Base-by-base conservation (phyloP, 2,888 invertebrate species). In the Fabriciana adippe region DNA sequence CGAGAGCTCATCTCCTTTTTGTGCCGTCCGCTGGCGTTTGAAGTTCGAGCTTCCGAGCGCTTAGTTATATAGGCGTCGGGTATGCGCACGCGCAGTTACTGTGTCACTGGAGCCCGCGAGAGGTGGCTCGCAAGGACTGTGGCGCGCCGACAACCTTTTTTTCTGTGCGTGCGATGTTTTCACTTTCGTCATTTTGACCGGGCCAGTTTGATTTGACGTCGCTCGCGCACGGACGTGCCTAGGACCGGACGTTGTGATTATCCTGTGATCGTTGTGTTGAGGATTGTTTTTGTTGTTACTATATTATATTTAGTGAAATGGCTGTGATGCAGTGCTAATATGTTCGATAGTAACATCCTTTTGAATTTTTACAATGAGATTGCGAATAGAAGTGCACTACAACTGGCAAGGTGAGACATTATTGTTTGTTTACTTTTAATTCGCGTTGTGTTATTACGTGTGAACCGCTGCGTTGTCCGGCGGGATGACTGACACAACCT, bases 121-220 rank as follows among this genome's bases (percentile, higher is more conserved):
- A 90, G 89, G 89, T 85, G 89, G 89, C 88, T 89, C 87, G 89
- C 92, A 92, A 91, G 92, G 91, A 92, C 90, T 87, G 90, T 85
- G 81, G 83, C 86, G 87, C 86, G 87, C 88, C 80, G 81, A 79
- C 86, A 87, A 88, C 89, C 89, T 90, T 92, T 92, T 89, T 92
- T 90, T 91, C 88, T 90, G 89, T 81, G 82, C 91, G 92, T 91
- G 91, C 90, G 90, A 90, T 90, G 92, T 92, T 91, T 92, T 92
- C 92, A 92, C 92, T 92, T 92, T 92, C 91, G 91, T 91, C 90
- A 90, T 91, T 92, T 92, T 90, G 92, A 91, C 91, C 90, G 89
- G 90, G 88, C 91, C 91, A 92, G 92, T 92, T 90, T 87, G 88
- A 88, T 88, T 90, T 90, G 88, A 89, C 90, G 90, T 87, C 89